phyloP scores from a whole-genome alignment of 2,888 invertebrate genomes.

The Nasonovia ribisnigri region DNA sequence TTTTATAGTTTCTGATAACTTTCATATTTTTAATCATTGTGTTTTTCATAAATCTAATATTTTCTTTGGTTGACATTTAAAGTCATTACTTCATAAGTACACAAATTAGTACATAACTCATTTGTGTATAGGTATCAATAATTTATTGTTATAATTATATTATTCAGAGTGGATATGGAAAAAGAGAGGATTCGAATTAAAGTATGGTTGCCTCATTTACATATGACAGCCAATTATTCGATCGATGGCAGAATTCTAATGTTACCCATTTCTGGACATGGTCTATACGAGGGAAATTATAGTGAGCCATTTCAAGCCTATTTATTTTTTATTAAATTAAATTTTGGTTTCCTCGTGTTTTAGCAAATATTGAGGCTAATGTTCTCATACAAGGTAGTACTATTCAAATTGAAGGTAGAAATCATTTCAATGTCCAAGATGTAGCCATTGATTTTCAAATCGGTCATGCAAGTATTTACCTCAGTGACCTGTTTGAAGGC shows the following conservation, averaged over 20 bases:
- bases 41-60: background rate
- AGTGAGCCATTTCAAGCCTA: constrained; percentile 65
- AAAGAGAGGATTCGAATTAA: constrained; percentile 76
- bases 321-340: background rate
- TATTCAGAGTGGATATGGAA: constrained; percentile 73
- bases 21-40: constrained; percentile 67
- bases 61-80: background rate
- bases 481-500: constrained; percentile 82
- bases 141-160: background rate
- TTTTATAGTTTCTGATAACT: background rate
- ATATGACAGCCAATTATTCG: constrained; percentile 77
- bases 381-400: constrained; percentile 76
- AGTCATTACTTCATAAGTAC: background rate
- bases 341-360: constrained; percentile 66
- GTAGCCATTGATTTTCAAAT: constrained; percentile 79
- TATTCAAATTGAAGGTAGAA: constrained; percentile 72
- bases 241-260: constrained; percentile 80
- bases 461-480: constrained; percentile 76
- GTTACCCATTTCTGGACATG: constrained; percentile 78
- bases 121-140: background rate
- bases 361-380: constrained; percentile 78
- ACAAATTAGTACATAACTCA: background rate
- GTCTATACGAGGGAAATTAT: constrained; percentile 66
- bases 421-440: constrained; percentile 76
- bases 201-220: constrained; percentile 76